Conservation (phyloP, 64 coral and sea anemone species). For the Stichodactyla mertensii region DNA sequence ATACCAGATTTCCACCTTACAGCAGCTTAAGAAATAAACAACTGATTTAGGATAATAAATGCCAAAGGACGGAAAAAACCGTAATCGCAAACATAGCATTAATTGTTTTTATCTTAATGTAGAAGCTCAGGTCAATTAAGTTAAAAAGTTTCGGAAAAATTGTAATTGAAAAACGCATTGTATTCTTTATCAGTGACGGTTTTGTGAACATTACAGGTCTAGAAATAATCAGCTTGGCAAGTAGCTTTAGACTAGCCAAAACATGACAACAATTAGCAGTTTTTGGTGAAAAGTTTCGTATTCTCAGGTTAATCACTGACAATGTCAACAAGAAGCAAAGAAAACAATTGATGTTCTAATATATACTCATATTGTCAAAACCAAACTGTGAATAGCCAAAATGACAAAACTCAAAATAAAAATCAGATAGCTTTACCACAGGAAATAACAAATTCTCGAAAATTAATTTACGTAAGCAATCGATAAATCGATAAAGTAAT, state of each 20-base stretch:
- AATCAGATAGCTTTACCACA: conserved; percentile 6
- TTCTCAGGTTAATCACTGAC: neutral
- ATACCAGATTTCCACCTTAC: too few species aligned
- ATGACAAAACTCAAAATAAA: neutral
- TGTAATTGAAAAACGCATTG: too few species aligned
- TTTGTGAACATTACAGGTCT: neutral
- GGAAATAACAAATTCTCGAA: conserved; percentile 27
- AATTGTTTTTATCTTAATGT: too few species aligned
- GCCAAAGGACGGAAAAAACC: too few species aligned
- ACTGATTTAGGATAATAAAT: too few species aligned
- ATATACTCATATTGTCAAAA: neutral
- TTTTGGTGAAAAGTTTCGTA: neutral
- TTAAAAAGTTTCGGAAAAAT: too few species aligned
- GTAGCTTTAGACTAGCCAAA: neutral
- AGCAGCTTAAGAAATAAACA: too few species aligned
- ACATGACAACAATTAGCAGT: neutral
- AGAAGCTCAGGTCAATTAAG: too few species aligned
- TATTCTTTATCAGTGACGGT: too few species aligned
- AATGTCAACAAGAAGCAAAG: neutral
- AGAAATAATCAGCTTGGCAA: neutral
- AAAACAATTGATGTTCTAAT: neutral
- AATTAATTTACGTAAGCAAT: conserved; percentile 16
- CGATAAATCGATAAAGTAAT: conserved; percentile 12
- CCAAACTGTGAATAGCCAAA: neutral
- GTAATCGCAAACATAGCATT: too few species aligned